Evolutionary conservation across 1,140 invertebrate species (phyloP), one percentile per base, ranked within the genome.

Genomic region (Papilio aristodemus): DNA sequence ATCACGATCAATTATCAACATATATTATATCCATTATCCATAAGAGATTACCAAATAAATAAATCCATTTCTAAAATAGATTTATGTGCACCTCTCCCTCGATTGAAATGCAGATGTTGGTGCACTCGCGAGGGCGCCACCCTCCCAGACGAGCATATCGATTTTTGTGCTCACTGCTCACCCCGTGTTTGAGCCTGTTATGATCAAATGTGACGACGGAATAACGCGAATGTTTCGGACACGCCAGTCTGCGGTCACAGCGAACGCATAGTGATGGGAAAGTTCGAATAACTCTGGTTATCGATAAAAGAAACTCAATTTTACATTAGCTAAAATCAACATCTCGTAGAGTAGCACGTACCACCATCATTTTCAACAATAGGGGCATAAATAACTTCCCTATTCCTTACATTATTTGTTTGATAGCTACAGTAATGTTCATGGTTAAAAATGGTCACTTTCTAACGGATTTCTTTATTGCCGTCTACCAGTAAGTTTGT

Each of bases 161-260:
- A 66, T 66, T 59, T 59, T 59, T 66, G 22, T 66, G 62, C 41
- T 46, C 25, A 43, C 60, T 66, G 38, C 62, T 66, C 62, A 46
- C 62, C 62, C 62, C 22, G 13, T 62, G 54, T 58, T 39, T 6
- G 22, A 14, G 62, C 25, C 38, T 64, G 19, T 66, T 66, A 66
- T 59, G 11, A 58, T 43, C 38, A 63, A 63, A 63, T 27, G 43
- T 36, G 22, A 58, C 9, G 9, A 41, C 54, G 54, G n/a, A 14
- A 58, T 10, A 32, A 32, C 54, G n/a, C 22, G 5, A 50, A 22
- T 50, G 46, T 50, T 50, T 50, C 19, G 46, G 46, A 50, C 46
- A 50, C 46, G 9, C 0, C 43, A 8, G 17, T 17, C n/a, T 9
- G 0, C 43, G 6, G 17, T 46, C n/a, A 17, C 17, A 50, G n/a